These are phyloP conservation scores for Thaleichthys pacificus DNA, from an alignment of 2,797 vertebrate genomes.

Conservation along the genomic window DNA sequence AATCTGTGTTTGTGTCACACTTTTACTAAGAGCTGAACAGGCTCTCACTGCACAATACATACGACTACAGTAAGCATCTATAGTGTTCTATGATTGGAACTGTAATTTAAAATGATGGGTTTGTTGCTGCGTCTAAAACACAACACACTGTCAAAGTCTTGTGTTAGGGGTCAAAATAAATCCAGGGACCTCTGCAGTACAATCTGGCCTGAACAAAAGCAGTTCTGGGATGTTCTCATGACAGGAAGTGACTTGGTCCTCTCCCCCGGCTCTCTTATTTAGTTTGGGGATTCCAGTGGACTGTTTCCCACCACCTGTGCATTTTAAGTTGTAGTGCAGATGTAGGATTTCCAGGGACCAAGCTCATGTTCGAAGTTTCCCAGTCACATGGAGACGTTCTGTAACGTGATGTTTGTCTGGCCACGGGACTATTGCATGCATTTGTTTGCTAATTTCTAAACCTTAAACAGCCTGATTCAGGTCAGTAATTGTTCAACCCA, in stretches of 20 bases:
- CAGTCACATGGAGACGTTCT: slow-evolving; percentile 18
- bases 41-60: too few relatives aligned
- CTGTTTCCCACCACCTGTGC: slow-evolving; percentile 36
- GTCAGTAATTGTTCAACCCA: neutral
- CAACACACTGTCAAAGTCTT: neutral
- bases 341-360: slow-evolving; percentile 31
- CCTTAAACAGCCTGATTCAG: neutral
- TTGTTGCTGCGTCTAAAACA: neutral
- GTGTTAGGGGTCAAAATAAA: neutral
- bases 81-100: too few relatives aligned
- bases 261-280: slow-evolving; percentile 21
- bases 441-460: neutral
- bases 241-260: slow-evolving; percentile 4
- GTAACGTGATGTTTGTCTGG: neutral
- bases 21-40: neutral
- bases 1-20: neutral
- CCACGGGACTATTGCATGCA: too few relatives aligned
- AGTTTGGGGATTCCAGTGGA: slow-evolving; percentile 21
- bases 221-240: slow-evolving; percentile 5
- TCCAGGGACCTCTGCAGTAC: neutral
- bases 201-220: neutral
- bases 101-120: neutral
- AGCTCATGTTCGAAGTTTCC: slow-evolving; percentile 15
- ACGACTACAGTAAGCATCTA: too few relatives aligned
- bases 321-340: slow-evolving; percentile 26